Base-by-base conservation (phyloP, 2,113 vertebrate species). In the Catharus bicknelli region DNA sequence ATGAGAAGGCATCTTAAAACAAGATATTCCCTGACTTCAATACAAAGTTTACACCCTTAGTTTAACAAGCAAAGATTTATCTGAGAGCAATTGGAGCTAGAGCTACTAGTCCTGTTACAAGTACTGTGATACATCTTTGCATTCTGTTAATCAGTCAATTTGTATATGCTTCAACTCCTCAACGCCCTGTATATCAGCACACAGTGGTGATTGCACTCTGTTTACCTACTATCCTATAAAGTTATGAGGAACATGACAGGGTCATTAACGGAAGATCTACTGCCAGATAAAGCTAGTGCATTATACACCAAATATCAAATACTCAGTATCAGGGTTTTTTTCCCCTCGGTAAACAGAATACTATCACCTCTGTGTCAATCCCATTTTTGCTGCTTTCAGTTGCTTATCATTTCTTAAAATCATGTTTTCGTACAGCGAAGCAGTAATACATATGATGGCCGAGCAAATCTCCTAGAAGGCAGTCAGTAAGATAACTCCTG, bases 401-500 rank as follows among this genome's bases (percentile, higher is more conserved):
- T 40, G 16, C 27, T 16, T 51, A 13, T 23, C 0, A 62, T 64
- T 75, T 75, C 61, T 73, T 45, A 50, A 75, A 93, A 86, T 62
- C 10, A 79, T 2, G 0, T 7, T 82, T n/a, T 26, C 79, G 19
- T 54, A 58, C 29, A 62, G 3, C 18, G 23, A 92, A 89, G 32
- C 36, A 72, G 30, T 32, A 88, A 86, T 7, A 70, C 0, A 61
- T 18, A 63, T 0, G 0, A 79, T 6, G 3, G 40, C 23, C 38
- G 42, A 73, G 29, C 17, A 96, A 45, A 64, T 7, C 40, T n/a
- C 19, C 32, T 26, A 84, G 42, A 64, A 90, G 80, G 58, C 20
- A 73, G n/a, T 5, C 42, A 64, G 20, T 21, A 89, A 82, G 30
- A 27, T 17, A 90, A 57, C 55, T 54, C 40, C 45, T 67, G 57